Evolutionary conservation across 2,113 vertebrate species (phyloP), one percentile per base, ranked within the genome.

Genomic region (Callipepla californica): DNA sequence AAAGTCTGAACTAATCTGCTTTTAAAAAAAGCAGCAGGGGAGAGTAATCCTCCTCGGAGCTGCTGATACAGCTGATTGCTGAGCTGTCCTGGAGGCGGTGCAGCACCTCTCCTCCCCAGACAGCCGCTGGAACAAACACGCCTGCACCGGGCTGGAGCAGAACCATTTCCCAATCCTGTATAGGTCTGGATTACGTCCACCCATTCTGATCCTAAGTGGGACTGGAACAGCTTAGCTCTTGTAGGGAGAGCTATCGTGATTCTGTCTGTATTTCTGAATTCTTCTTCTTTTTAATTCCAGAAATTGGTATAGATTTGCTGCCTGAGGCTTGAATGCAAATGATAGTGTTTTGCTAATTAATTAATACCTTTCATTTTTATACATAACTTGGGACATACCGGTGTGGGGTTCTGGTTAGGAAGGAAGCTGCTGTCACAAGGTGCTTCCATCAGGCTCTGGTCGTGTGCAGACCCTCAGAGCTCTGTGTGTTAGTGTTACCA

Each of bases 1-100:
- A 97, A 97, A 94, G 96, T 97, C 96, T 94, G 90, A 97, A 98
- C 95, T 97, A 97, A 98, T 98, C 93, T 98, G 88, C 92, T 97
- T 94, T 95, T 94, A 66, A 94, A 95, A 95, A 97, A 94, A 87
- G 61, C 74, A 86, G 69, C 50, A 78, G 93, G 78, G 77, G 89
- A 96, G 89, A 93, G 55, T 94, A 93, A 93, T 96, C 59, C 55
- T 86, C 66, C 87, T 88, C 63, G 74, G 76, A 81, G 81, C 47
- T 94, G 85, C 91, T 84, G 91, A 76, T 91, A 87, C 53, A 69
- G 86, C 86, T 92, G 94, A 83, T 83, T 80, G 55, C 75, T 78
- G 86, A 87, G 59, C 79, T 78, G 16, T 89, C 79, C 82, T 94
- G 75, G 72, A 91, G 94, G 83, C 22, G 16, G 76, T 48, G 59